Base-by-base conservation (phyloP, 2,797 vertebrate species). In the Natrix natrix region DNA sequence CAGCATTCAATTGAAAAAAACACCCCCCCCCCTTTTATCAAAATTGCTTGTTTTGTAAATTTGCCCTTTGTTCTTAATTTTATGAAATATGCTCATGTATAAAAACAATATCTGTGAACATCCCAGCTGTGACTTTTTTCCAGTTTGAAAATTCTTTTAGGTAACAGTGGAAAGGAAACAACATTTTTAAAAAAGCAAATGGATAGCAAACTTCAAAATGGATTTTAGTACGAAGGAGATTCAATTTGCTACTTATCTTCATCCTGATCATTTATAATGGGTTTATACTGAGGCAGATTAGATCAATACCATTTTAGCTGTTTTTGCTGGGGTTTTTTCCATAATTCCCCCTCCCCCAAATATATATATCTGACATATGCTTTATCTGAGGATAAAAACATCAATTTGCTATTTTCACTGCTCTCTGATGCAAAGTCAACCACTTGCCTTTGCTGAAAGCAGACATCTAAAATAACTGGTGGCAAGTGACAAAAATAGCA, bases 401-500 rank as follows among this genome's bases (percentile, higher is more conserved):
- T 69, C 74, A 86, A 8, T 92, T 86, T 94, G 61, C 37, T 89
- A 48, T 94, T 94, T 92, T 52, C 91, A 88, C 1, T 0, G 0
- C 90, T 95, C 87, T 91, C 92, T 86, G 63, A 94, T 89, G 61
- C 90, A 37, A 91, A 83, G 52, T 94, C 91, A 94, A 86, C 52
- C 43, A 24, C 92, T 94, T 94, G 90, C 93, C 93, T 96, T 93
- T 97, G 96, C 88, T 96, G 96, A 96, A 96, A 97, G 90, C 54
- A 92, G 95, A 97, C 95, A 93, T 1, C 43, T 57, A 94, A 91
- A 94, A 87, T 94, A 95, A 96, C n/a, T 95, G 55, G 88, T 94
- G 93, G 93, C 95, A 94, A 93, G 94, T 95, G 95, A 96, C 96
- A 94, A 97, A 97, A 97, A 95, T 91, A 93, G 95, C 94, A 87